Base-by-base conservation (phyloP, 2,888 invertebrate genomes). In the Ephialtes manifestator region DNA sequence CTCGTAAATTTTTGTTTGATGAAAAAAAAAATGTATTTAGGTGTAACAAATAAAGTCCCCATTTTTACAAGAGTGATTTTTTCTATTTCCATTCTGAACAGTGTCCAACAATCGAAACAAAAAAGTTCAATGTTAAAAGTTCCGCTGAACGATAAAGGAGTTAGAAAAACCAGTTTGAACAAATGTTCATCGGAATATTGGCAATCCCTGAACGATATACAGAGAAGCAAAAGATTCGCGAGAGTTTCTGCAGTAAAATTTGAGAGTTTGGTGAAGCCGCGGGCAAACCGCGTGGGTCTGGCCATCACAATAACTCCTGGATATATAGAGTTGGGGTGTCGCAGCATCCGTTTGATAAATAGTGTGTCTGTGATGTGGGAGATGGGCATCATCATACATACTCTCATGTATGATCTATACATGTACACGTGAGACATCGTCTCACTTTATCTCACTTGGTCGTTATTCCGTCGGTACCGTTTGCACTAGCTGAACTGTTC, bases 281-380 rank as follows among this genome's bases (percentile, higher is more conserved):
- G 43, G 65, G 68, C 20, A 39, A 48, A 68, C 15, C 43, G 28
- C 48, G 48, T n/a, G 65, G 24, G 28, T 68, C 68, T 68, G 68
- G 68, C 68, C 48, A 46, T 48, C 68, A 46, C 46, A 48, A 68
- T 68, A 68, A 68, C 46, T 18, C 65, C 20, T 58, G 58, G 15
- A 58, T 51, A 58, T 65, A 39, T 43, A 77, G 58, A 28, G 24
- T 11, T 11, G 53, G 10, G 58, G 71, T 28, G 53, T 39, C 20
- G 13, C 55, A 10, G 65, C 51, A 77, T 77, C 70, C 77, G 82
- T 82, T 77, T 82, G 65, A 82, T 82, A 82, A 82, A 82, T 82
- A 77, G 65, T 82, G 78, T 83, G 74, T 83, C 78, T 79, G 83
- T 51, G 68, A 78, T 48, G 67, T n/a, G 24, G 60, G n/a, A 46